These are phyloP conservation scores for Muschampia plurimacula DNA, from an alignment of 2,888 invertebrate species.

Conservation along the genomic window DNA sequence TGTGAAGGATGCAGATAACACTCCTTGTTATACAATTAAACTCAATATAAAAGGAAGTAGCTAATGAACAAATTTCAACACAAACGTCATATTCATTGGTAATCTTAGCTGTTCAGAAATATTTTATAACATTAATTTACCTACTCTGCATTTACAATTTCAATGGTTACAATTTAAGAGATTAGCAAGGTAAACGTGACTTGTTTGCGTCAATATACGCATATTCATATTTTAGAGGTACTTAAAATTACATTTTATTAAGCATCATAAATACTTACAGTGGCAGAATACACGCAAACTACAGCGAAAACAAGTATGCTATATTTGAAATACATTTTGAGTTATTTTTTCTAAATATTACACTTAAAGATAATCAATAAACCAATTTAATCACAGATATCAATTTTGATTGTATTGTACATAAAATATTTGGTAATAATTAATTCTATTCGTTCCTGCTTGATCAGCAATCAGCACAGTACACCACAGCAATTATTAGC, in stretches of 20 bases:
- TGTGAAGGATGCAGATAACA: not conserved
- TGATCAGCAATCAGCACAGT: too few species aligned
- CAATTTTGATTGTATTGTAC: too few species aligned
- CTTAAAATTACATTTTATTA: too few species aligned
- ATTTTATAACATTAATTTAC: too few species aligned
- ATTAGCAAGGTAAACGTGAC: too few species aligned
- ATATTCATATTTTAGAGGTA: too few species aligned
- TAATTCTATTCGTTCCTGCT: too few species aligned
- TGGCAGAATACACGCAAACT: slow-evolving; percentile 50
- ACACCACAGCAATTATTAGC: too few species aligned
- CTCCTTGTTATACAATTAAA: not conserved
- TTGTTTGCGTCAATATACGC: not conserved
- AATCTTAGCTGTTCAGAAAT: not conserved
- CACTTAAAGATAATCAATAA: not conserved
- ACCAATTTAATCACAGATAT: too few species aligned
- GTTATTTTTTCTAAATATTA: not conserved
- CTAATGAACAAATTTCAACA: slow-evolving; percentile 3
- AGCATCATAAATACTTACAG: slow-evolving; percentile 54
- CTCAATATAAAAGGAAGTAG: slow-evolving; percentile 4
- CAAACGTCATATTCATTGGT: not conserved
- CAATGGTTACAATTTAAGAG: too few species aligned
- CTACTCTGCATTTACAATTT: too few species aligned
- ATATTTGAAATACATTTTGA: slow-evolving; percentile 54
- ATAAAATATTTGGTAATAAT: too few species aligned
- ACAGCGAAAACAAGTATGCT: slow-evolving; percentile 50